Base-by-base conservation (phyloP, 2,113 vertebrate species). In the Arizona elegans region DNA sequence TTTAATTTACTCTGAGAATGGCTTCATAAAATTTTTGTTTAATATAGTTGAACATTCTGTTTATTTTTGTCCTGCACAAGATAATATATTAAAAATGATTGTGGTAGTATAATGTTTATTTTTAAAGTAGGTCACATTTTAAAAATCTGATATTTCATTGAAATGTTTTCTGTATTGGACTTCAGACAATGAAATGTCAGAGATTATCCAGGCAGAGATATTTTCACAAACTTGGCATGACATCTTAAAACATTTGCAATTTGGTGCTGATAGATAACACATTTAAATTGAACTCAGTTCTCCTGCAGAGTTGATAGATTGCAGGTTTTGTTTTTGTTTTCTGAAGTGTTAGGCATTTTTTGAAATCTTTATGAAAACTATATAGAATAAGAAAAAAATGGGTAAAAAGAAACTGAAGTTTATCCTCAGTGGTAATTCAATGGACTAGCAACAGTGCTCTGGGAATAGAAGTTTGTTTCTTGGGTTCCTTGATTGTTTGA, bases 391-490 rank as follows among this genome's bases (percentile, higher is more conserved):
- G 89, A 33, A 50, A n/a, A 93, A 87, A 59, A 24, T 21, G 12
- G 12, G 38, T 54, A 21, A 94, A 62, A 94, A 87, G 56, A 96
- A 95, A 92, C 58, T 52, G 91, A 94, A 92, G 91, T 43, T 43
- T 81, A 81, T 21, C 75, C 75, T 81, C 75, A 81, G 19, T 21
- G 75, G 17, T 81, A 81, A n/a, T 86, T 94, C 96, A 94, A 75
- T 75, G n/a, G 90, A 93, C 5, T 47, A 89, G 70, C 24, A 87
- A 9, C 7, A 81, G 92, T 23, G 94, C 10, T 96, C 88, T 5
- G 96, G 55, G 86, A 54, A 54, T 95, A 54, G 81, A 62, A 33
- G 4, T 95, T 54, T 90, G 91, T 81, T 88, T 87, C 93, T 65
- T 88, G 0, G 0, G 90, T 96, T 95, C 91, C 52, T 85, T 43